Evolutionary conservation across 2,113 vertebrate species (phyloP), one percentile per base, ranked within the genome.

Genomic region (Orthochromis malagaraziensis): DNA sequence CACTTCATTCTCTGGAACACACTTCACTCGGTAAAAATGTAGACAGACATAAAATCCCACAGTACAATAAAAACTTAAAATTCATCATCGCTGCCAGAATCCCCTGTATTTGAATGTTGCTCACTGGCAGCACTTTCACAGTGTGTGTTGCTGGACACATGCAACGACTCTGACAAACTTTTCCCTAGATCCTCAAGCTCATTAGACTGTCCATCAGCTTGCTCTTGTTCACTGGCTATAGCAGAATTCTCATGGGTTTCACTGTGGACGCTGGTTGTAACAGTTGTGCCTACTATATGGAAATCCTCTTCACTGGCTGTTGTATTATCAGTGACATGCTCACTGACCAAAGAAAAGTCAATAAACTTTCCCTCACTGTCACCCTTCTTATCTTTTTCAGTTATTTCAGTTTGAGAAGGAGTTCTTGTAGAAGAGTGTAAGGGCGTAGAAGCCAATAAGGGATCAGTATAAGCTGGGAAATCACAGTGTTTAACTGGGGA

Each of bases 101-200:
- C 63, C 42, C 4, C 70, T 47, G 81, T 49, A 31, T 91, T 82
- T 47, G 24, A 13, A 9, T 75, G 83, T 38, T 85, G 85, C 55
- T 94, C 90, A 16, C 40, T 21, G 10, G 35, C 26, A 38, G 55
- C 9, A 6, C 51, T 55, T 60, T 83, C 58, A 82, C 29, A 9
- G 31, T 79, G 55, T 84, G 65, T 82, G n/a, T 87, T 87, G 80
- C 49, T 79, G 4, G 95, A 95, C n/a, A 96, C 82, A 4, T 90
- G 90, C 84, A 97, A 87, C 1, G 87, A 91, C 82, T 94, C 89
- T 14, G 91, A 94, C 77, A 96, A 88, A 87, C 70, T 79, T 79
- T 13, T 95, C 24, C 85, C 95, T 29, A 97, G 88, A 81, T 96
- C 95, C 42, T 95, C 95, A 6, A 96, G 26, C 68, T 94, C 94